Conservation (phyloP, 2,113 vertebrate species). For the Turdus rufiventris region DNA sequence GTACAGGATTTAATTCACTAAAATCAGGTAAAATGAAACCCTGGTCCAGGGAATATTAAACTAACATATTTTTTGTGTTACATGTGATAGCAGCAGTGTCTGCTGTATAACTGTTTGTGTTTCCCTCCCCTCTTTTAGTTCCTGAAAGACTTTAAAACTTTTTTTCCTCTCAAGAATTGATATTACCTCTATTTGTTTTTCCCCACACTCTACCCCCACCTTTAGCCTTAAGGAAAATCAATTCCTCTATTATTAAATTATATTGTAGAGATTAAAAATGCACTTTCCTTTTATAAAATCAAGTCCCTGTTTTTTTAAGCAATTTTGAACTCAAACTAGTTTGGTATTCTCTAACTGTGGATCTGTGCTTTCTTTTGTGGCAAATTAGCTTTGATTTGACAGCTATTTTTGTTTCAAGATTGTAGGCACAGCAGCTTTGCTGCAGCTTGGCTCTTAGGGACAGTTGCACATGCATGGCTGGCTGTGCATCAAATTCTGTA, state of each 20-base stretch:
- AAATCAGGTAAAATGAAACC: constrained; percentile 42
- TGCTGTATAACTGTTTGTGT: not conserved
- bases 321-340: not conserved
- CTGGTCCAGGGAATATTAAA: not conserved
- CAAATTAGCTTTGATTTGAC: constrained; percentile 52
- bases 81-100: not conserved
- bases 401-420: constrained; percentile 45
- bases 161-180: not conserved
- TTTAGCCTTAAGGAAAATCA: not conserved
- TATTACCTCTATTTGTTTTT: not conserved
- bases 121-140: not conserved
- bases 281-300: not conserved
- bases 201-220: rapidly evolving
- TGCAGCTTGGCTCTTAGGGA: constrained; percentile 46
- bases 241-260: not conserved
- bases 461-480: constrained; percentile 44
- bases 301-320: not conserved
- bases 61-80: not conserved
- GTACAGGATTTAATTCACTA: constrained; percentile 23
- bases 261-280: constrained; percentile 2
- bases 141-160: not conserved
- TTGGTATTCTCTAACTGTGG: not conserved
- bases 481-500: constrained; percentile 43
- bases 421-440: constrained; percentile 25
- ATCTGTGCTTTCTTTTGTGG: not conserved